These are phyloP conservation scores for Hozukius guyotensis DNA, from an alignment of 2,797 vertebrate genomes.

Conservation along the genomic window DNA sequence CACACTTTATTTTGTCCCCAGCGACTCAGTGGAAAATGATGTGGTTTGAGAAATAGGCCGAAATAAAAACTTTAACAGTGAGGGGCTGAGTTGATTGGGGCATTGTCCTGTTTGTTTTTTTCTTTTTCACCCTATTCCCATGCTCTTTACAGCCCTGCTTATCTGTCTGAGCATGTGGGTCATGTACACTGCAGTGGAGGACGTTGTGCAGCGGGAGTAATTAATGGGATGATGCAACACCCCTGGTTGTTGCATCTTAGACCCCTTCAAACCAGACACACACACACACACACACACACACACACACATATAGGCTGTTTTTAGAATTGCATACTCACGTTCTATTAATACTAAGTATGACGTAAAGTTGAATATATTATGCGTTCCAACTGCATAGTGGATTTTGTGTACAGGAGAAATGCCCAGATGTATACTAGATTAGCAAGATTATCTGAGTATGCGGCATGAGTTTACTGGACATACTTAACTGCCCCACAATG, in stretches of 20 bases:
- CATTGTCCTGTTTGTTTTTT: conserved; percentile 24
- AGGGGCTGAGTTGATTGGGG: conserved; percentile 36
- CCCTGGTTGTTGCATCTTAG: conserved; percentile 57
- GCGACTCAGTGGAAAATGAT: conserved; percentile 19
- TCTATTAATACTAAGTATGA: neutral
- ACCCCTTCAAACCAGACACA: conserved; percentile 20
- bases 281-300: neutral
- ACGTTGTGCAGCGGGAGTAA: conserved; percentile 67
- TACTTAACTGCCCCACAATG: neutral
- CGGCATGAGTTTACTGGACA: neutral
- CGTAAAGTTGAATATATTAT: neutral
- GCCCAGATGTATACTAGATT: neutral
- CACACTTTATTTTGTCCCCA: neutral
- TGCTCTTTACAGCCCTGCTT: conserved; percentile 45
- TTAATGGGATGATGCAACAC: conserved; percentile 77
- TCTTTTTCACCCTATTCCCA: conserved; percentile 22
- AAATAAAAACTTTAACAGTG: conserved; percentile 27
- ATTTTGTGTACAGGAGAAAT: neutral
- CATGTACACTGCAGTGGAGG: conserved; percentile 59
- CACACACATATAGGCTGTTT: neutral
- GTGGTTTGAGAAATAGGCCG: neutral
- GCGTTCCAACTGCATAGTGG: neutral
- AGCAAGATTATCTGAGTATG: neutral
- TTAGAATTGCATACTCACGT: neutral
- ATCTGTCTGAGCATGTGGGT: conserved; percentile 67